phyloP scores from a whole-genome alignment of 2,888 invertebrate species.

The Ectemnius continuus region DNA sequence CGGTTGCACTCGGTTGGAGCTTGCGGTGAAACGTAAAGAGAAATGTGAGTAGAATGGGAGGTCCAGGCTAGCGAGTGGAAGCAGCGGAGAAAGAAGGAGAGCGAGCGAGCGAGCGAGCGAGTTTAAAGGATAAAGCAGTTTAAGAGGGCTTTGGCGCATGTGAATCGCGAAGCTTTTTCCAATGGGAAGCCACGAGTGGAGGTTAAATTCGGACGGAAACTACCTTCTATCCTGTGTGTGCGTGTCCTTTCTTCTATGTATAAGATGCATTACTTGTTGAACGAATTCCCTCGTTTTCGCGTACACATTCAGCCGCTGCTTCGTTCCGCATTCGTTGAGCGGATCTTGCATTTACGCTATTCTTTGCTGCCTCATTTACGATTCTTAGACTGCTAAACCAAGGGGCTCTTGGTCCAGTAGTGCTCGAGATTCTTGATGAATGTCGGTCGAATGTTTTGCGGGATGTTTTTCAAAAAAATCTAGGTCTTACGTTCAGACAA shows the following conservation, averaged over 20 bases:
- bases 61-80: not conserved
- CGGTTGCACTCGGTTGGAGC: slow-evolving; percentile 17
- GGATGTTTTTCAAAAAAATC: no score
- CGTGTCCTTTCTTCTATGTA: no score
- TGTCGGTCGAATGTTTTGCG: no score
- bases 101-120: slow-evolving; percentile 1
- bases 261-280: no score
- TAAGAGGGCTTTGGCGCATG: slow-evolving; percentile 21
- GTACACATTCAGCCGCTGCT: not conserved
- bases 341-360: not conserved
- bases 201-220: slow-evolving; percentile 15
- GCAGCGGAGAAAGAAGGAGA: not conserved
- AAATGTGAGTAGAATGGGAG: not conserved
- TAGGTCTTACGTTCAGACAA: no score
- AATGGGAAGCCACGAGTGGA: slow-evolving; percentile 20
- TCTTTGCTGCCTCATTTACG: no score
- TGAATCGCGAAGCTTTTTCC: slow-evolving; percentile 32
- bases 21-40: slow-evolving; percentile 19
- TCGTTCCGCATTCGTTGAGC: not conserved
- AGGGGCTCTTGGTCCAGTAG: no score
- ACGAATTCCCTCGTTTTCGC: no score
- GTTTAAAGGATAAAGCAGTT: slow-evolving; percentile 37
- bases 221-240: not conserved
- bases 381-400: no score
- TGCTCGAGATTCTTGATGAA: no score